Conservation (phyloP, 2,888 invertebrate species). For the Nemoura dubitans region DNA sequence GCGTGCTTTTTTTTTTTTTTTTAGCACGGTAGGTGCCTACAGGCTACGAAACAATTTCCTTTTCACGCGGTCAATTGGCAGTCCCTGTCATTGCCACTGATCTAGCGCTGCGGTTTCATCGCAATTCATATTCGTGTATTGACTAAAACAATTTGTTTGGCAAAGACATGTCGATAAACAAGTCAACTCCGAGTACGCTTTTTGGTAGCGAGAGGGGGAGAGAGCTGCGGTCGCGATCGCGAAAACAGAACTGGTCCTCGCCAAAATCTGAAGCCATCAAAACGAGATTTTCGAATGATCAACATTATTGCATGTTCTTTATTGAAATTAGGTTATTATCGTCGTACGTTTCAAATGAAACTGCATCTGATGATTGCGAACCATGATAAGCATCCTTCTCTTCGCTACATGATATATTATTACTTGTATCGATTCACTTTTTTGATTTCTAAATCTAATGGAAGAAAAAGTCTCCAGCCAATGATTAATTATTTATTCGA, state of each 20-base stretch:
- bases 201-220: not conserved
- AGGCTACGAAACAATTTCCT: not conserved
- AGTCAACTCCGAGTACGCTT: not conserved
- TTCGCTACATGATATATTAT: not conserved
- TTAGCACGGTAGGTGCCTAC: not conserved
- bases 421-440: not conserved
- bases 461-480: not conserved
- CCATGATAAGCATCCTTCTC: not conserved
- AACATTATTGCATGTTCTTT: not conserved
- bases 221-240: not conserved
- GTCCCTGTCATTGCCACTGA: not conserved
- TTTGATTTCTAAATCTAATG: conserved; percentile 12
- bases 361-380: not conserved
- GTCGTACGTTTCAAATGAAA: not conserved
- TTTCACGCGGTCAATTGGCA: not conserved
- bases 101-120: not conserved
- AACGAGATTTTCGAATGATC: not conserved
- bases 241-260: not conserved
- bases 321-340: not conserved
- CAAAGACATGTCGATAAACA: not conserved
- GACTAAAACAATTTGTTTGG: not conserved
- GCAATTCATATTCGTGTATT: not conserved
- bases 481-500: not conserved
- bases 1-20: not conserved
- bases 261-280: not conserved